Conservation (phyloP, 64 coral and sea anemone genomes). For the Pocillopora verrucosa region DNA sequence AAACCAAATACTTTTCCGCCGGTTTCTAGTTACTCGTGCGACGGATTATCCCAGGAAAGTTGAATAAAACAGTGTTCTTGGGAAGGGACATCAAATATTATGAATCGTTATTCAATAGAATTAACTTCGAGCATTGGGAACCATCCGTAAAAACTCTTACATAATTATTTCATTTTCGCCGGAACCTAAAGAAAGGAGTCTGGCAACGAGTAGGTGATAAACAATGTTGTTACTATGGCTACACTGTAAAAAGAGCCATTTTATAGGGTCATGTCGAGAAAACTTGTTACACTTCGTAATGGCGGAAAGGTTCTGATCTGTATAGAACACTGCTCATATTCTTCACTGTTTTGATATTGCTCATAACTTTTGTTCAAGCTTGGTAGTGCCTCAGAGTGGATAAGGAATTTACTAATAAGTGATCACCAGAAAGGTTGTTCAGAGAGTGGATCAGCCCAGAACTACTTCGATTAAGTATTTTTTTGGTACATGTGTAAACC, state of each 20-base stretch:
- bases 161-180: neutral
- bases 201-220: constrained; percentile 24
- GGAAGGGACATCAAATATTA: too few species aligned
- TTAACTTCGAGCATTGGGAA: too few species aligned
- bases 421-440: neutral
- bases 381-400: neutral
- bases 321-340: constrained; percentile 37
- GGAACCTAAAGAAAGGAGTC: neutral
- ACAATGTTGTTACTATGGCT: constrained; percentile 21
- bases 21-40: too few species aligned
- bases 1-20: too few species aligned
- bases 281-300: constrained; percentile 1
- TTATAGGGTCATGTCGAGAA: constrained; percentile 6
- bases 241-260: neutral
- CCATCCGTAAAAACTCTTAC: too few species aligned
- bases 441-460: neutral
- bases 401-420: neutral
- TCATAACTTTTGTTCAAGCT: neutral
- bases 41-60: too few species aligned
- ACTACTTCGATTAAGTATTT: neutral
- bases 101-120: too few species aligned
- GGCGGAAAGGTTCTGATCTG: constrained; percentile 28
- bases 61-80: too few species aligned
- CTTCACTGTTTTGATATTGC: neutral
- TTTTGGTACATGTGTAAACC: too few species aligned